Evolutionary conservation across 2,113 vertebrate species (phyloP).

Genomic region (Chionodraco myersi): DNA sequence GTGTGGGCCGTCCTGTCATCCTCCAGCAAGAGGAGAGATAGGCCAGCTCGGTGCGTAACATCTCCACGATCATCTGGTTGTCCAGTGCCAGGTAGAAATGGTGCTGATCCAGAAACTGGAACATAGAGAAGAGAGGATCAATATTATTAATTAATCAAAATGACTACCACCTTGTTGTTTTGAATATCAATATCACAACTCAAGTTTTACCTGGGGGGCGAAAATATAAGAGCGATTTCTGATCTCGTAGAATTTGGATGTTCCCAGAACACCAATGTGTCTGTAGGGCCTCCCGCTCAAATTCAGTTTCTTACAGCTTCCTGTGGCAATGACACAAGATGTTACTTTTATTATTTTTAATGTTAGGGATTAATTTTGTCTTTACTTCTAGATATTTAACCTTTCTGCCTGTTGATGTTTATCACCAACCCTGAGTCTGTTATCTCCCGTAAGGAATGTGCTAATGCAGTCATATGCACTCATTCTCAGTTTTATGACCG

Average conservation of each 20-base stretch:
- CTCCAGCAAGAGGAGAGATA: slow-evolving; percentile 97
- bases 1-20: slow-evolving; percentile 95
- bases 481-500: too few species aligned
- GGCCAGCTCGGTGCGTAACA: slow-evolving; percentile 94
- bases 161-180: not conserved
- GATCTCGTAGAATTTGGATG: slow-evolving; percentile 97
- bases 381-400: too few species aligned
- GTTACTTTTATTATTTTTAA: not conserved
- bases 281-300: slow-evolving; percentile 94
- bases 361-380: too few species aligned
- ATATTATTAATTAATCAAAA: not conserved
- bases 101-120: slow-evolving; percentile 96
- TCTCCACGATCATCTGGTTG: slow-evolving; percentile 99
- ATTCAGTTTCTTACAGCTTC: slow-evolving; percentile 91
- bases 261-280: slow-evolving; percentile 96
- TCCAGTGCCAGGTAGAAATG: slow-evolving; percentile 99
- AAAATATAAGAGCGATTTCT: slow-evolving; percentile 94
- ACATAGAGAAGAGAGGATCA: not conserved
- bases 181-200: not conserved
- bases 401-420: too few species aligned
- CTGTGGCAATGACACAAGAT: slow-evolving; percentile 71
- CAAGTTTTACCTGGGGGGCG: slow-evolving; percentile 86
- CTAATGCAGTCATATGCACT: too few species aligned
- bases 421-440: too few species aligned
- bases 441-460: too few species aligned